Base-by-base conservation (phyloP, 2,888 invertebrate genomes). In the Carpatolechia fugitivella region DNA sequence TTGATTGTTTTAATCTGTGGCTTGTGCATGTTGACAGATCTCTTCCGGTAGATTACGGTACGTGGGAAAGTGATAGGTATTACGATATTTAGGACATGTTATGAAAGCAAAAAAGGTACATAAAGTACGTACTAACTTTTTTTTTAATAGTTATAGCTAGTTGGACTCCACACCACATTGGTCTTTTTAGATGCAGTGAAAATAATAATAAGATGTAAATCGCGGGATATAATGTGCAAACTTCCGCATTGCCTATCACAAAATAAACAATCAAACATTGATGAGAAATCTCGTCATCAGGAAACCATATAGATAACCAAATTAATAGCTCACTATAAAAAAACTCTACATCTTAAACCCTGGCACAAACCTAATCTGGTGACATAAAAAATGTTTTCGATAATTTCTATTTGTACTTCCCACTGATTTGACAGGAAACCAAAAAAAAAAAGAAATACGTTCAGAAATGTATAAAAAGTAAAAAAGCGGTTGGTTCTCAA, bases 331-430 rank as follows among this genome's bases (percentile, higher is more conserved):
- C 4, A n/a, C 41, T 20, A 44, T 24, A 11, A 29, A 13, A 29
- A 29, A 29, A 24, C 6, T 6, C 24, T 24, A 4, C 24, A 24
- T 24, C 6, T 24, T 24, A 24, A n/a, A 24, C 24, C 3, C 24
- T 24, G 24, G 3, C 6, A 24, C 24, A 24, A 24, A 24, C 3
- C 6, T 24, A 24, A 24, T 24, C 3, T 3, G 3, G 24, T 24
- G 24, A 3, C 24, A 24, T 24, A 24, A 24, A 30, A 47, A 36
- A n/a, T n/a, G n/a, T n/a, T n/a, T 24, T 50, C 77, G 79, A 82
- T 82, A 79, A 78, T 72, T n/a, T 61, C 58, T 86, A 81, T 86
- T 86, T 84, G 78, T 74, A 76, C 81, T 86, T 87, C 86, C 82
- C 86, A 85, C 81, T 59, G 55, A 58, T 67, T 72, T 60, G 60